Evolutionary conservation across 2,797 vertebrate species (phyloP).

Genomic region (Intellagama lesueurii): DNA sequence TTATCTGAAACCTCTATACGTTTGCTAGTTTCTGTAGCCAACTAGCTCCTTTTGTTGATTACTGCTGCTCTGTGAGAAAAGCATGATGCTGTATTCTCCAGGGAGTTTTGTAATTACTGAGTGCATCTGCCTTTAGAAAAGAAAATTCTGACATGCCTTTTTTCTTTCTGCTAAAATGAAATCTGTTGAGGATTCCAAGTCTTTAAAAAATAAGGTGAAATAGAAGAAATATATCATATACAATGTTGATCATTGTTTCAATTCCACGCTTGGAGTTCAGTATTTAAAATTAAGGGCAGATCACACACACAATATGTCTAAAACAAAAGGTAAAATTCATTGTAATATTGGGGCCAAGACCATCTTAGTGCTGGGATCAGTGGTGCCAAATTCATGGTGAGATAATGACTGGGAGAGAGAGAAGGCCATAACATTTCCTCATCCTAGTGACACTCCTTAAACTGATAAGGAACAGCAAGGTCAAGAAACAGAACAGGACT

Average conservation of each 20-base stretch:
- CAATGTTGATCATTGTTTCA: accelerated
- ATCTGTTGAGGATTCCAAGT: not conserved
- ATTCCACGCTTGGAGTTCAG: not conserved
- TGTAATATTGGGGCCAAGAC: not conserved
- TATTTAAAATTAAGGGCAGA: not conserved
- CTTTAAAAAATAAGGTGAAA: not conserved
- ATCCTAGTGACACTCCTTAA: no score
- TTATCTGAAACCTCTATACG: not conserved
- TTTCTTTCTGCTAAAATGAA: not conserved
- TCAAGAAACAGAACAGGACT: no score
- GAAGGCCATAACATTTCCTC: no score
- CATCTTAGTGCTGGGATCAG: no score
- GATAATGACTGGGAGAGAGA: not conserved
- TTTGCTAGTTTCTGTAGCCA: accelerated
- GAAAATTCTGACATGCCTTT: accelerated
- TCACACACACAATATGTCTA: not conserved
- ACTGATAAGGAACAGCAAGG: no score
- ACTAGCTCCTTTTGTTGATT: not conserved
- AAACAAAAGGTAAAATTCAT: not conserved
- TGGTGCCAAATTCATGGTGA: not conserved
- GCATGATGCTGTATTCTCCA: not conserved
- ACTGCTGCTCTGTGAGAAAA: accelerated
- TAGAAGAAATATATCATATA: not conserved
- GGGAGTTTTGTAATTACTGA: not conserved
- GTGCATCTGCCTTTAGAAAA: not conserved